These are phyloP conservation scores for Limnephilus marmoratus DNA, from an alignment of 2,888 invertebrate species.

Conservation along the genomic window DNA sequence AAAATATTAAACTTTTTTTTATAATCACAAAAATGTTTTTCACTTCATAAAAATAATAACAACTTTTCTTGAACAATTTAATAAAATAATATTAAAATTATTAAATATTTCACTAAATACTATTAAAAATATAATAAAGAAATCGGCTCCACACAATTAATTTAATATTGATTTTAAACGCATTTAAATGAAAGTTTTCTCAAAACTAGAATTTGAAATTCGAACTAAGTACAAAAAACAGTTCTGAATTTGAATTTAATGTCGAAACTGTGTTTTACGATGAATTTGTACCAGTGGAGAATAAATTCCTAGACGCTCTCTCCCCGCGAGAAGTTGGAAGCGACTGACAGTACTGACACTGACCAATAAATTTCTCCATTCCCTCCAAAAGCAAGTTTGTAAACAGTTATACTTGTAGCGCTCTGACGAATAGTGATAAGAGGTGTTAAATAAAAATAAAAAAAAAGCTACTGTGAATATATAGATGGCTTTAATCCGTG, in stretches of 20 bases:
- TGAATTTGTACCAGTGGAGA: neutral
- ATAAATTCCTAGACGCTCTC: neutral
- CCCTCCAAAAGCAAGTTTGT: neutral
- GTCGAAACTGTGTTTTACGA: neutral
- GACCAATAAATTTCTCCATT: neutral
- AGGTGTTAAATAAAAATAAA: neutral
- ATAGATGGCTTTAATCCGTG: too few species aligned
- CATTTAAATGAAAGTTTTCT: neutral
- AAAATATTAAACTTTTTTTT: too few species aligned
- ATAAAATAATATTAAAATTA: too few species aligned
- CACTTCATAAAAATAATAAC: too few species aligned
- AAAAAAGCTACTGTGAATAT: too few species aligned
- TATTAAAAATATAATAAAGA: neutral
- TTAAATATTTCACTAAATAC: too few species aligned
- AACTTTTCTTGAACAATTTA: too few species aligned
- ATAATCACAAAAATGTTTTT: too few species aligned
- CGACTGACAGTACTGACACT: neutral
- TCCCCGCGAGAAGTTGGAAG: neutral
- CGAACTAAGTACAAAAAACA: neutral
- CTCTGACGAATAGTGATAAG: neutral
- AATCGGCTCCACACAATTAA: neutral
- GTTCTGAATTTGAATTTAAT: neutral
- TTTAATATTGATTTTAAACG: neutral
- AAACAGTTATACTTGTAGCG: neutral
- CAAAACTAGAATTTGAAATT: neutral